A percentile compares a stretch with the other conserved stretches of the same genome.
Evolutionary conservation across 2,888 invertebrate species (phyloP).

Genomic region (Ormyrus labotus): DNA sequence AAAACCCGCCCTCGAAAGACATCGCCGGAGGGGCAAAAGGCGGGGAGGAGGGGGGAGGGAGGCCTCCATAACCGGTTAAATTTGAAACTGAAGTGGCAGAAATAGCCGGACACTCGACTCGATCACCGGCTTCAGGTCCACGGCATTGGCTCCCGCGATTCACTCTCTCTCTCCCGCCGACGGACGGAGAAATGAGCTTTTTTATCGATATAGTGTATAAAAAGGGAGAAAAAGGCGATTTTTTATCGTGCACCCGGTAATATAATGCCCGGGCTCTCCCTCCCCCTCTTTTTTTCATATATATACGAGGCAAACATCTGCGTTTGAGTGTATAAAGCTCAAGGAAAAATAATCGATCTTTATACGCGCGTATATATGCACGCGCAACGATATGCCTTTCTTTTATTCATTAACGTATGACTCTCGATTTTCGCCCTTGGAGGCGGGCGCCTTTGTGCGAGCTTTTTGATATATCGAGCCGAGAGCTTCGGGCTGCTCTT

Average conservation of each 20-base stretch:
- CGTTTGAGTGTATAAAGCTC: conserved; percentile 38
- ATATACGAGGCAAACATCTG: conserved; percentile 45
- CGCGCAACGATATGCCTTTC: conserved; percentile 2
- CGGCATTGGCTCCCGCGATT: conserved; percentile 3
- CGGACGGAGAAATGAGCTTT: conserved; percentile 48
- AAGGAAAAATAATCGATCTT: conserved; percentile 41
- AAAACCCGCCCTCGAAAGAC: no score
- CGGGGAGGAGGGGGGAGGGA: not conserved
- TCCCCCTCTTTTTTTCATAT: not conserved
- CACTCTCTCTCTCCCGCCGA: conserved; percentile 11
- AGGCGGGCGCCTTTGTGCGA: no score
- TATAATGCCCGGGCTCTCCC: conserved; percentile 34
- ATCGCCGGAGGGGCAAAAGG: no score
- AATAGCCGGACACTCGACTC: conserved; percentile 49
- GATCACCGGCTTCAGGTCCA: conserved; percentile 23
- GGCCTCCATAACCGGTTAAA: conserved; percentile 36
- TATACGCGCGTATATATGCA: not conserved
- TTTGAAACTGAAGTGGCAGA: conserved; percentile 52
- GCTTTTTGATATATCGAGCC: no score
- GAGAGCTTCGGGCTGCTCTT: no score
- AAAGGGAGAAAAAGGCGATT: conserved; percentile 29
- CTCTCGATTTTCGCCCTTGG: conserved; percentile 1
- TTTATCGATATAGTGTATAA: conserved; percentile 48
- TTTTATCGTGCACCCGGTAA: conserved; percentile 34
- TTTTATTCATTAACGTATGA: conserved; percentile 30